Base-by-base conservation (phyloP, 2,888 invertebrate species). In the Eumerus sabulonum region DNA sequence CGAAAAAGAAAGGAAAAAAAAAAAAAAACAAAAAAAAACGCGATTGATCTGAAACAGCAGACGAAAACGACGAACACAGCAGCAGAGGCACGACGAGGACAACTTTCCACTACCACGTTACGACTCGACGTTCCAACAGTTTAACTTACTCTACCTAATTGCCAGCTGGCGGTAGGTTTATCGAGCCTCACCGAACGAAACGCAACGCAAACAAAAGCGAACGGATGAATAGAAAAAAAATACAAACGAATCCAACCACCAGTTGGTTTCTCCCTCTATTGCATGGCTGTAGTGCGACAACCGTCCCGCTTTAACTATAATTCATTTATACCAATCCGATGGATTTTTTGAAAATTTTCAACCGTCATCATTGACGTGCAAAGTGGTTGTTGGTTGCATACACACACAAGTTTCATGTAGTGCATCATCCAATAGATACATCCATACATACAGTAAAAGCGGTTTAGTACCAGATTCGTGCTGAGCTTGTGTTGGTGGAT, bases 281-380 rank as follows among this genome's bases (percentile, higher is more conserved):
- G 50, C 54, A 60, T 50, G 17, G 35, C 1, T 9, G 11, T 7
- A 12, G 9, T 35, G 40, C 48, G 64, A 68, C 64, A 64, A 59
- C 57, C 56, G 47, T 79, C 60, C 64, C 74, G 56, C 50, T 70
- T 50, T 40, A 45, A 27, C n/a, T 54, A 51, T 53, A 19, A 76
- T 63, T 48, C 62, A 40, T 63, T 73, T 79, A 79, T 79, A 79
- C 79, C 79, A 79, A 64, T 79, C 54, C 59, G 64, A 40, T 27
- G 48, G 74, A 68, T 79, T 74, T 27, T 79, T 79, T 74, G 74
- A 79, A 79, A 79, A 74, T 74, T 67, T 79, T 60, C 74, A 79
- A 79, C 79, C 74, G 79, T 60, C 74, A 64, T 70, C 79, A 68
- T 67, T 54, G 19, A 17, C 57, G 36, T 44, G 27, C 27, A 14